Evolutionary conservation across 2,113 vertebrate species (phyloP).

Genomic region (Lates calcarifer): DNA sequence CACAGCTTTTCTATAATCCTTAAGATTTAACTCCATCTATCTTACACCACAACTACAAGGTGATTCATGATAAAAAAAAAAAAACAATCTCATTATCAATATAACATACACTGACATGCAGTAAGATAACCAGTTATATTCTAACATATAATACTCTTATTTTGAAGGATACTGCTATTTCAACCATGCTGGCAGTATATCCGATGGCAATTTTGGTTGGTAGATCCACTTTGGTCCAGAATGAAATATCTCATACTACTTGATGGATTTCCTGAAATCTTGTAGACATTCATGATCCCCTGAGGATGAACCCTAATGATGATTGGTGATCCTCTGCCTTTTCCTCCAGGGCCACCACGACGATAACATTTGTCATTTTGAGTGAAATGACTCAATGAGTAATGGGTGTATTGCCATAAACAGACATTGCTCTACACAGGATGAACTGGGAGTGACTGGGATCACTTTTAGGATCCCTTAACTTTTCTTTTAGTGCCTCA

Average conservation of each 20-base stretch:
- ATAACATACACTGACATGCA: slow-evolving; percentile 4
- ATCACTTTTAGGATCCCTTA: neutral
- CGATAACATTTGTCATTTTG: no score
- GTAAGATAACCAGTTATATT: neutral
- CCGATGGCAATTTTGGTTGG: neutral
- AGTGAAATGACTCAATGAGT: neutral
- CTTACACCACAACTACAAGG: slow-evolving; percentile 11
- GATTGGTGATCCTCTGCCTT: neutral
- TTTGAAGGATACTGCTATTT: neutral
- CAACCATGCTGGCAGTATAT: neutral
- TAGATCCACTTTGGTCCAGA: neutral
- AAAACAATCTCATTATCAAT: neutral
- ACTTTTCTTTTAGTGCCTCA: no score
- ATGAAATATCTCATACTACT: neutral
- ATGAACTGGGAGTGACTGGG: neutral
- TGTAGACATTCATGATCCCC: neutral
- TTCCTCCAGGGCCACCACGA: neutral
- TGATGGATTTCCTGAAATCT: neutral
- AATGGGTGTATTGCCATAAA: neutral
- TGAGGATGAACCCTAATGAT: neutral
- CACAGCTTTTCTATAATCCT: slow-evolving; percentile 47
- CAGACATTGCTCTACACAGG: neutral
- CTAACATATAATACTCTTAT: neutral
- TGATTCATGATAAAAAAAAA: slow-evolving; percentile 8
- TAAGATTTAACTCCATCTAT: slow-evolving; percentile 40